These are phyloP conservation scores for Sciurus carolinensis DNA, from an alignment of 2,797 vertebrate species.

Conservation along the genomic window DNA sequence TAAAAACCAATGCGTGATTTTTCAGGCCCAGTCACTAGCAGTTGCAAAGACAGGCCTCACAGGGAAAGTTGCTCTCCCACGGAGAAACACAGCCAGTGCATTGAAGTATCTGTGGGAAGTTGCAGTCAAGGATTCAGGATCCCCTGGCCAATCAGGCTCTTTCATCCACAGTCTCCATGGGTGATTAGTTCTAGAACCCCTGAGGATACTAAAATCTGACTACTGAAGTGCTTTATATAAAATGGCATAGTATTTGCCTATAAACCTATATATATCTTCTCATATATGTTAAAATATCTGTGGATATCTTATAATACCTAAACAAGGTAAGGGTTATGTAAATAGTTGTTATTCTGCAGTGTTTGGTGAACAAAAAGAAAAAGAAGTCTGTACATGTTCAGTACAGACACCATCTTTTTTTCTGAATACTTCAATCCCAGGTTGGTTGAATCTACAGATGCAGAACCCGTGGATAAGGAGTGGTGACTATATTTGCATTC, in stretches of 20 bases:
- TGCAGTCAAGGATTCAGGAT: not conserved
- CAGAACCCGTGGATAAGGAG: not conserved
- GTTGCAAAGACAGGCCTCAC: not conserved
- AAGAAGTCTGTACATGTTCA: not conserved
- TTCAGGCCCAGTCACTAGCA: not conserved
- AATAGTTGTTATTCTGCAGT: not conserved
- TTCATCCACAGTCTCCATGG: not conserved
- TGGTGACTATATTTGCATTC: not conserved
- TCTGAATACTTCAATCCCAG: not conserved
- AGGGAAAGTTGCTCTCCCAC: not conserved
- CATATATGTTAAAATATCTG: not conserved
- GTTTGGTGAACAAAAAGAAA: not conserved
- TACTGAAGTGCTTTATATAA: not conserved
- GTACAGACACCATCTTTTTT: not conserved
- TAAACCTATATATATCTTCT: not conserved
- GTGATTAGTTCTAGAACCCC: not conserved
- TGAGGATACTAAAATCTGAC: not conserved
- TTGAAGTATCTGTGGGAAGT: not conserved
- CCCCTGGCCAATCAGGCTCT: not conserved
- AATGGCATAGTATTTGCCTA: not conserved
- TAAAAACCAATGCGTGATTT: conserved; percentile 6
- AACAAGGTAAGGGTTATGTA: not conserved
- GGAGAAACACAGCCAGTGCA: not conserved
- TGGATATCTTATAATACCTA: not conserved
- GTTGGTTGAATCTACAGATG: not conserved